Evolutionary conservation across 2,888 invertebrate species (phyloP), one percentile per base, ranked within the genome.

Genomic region (Melanchra persicariae): DNA sequence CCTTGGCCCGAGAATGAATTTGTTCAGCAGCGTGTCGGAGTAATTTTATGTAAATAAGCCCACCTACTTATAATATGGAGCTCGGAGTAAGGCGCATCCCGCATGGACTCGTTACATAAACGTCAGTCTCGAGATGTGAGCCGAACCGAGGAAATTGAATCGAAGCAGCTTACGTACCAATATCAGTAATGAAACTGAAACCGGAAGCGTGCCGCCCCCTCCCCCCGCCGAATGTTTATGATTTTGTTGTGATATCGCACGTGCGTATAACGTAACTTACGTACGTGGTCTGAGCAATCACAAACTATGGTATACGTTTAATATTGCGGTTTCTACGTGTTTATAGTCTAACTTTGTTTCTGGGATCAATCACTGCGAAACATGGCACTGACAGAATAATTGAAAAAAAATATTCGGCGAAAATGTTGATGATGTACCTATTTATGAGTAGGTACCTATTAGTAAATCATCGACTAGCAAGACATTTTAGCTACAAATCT

Each of bases 131-230:
- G 63, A 79, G 76, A 84, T 83, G 74, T 83, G 78, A 85, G 78
- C 79, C 82, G 82, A 85, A 81, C 75, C 64, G 70, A 87, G 90
- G 89, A 90, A 90, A 91, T 91, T 90, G 91, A 90, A 90, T 89
- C 82, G 84, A 85, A 84, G 83, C 66, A 83, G 87, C 88, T 87
- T 87, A 87, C 84, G 86, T 89, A 89, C 85, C 89, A 89, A 90
- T 90, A 90, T 87, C 85, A 79, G 84, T 86, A 87, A 90, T 89
- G 86, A 87, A 89, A 87, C 81, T 84, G 83, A 84, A 79, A 75
- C 85, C 83, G 85, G 87, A 85, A 87, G 77, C 75, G 72, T 58
- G 67, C 74, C 71, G 75, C 70, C 63, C 60, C 67, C 60, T 67
- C 62, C 63, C 71, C 74, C 70, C 74, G 49, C 60, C 55, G 49